Conservation (phyloP, 2,113 vertebrate species). For the Grus americana region DNA sequence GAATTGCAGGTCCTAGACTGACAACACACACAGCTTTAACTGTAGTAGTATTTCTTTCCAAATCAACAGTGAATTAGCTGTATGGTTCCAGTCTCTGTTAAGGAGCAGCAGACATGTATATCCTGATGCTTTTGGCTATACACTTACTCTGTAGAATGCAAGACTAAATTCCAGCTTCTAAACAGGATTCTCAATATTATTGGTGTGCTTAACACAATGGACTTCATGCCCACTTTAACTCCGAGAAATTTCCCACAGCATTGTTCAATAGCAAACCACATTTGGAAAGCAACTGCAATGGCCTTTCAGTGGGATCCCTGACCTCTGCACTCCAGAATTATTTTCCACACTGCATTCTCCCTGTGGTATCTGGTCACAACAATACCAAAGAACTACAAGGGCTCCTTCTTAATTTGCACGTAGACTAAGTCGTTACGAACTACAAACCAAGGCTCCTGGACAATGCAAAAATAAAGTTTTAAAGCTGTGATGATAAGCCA, state of each 20-base stretch:
- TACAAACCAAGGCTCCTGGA: not conserved
- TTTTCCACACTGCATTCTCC: not conserved
- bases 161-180: not conserved
- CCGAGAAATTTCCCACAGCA: not conserved
- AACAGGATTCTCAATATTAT: not conserved
- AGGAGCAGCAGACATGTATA: not conserved
- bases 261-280: not conserved
- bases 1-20: not conserved
- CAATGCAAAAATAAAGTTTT: not conserved
- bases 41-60: not conserved
- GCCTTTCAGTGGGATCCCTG: not conserved
- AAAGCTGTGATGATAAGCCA: not conserved
- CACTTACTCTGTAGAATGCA: not conserved
- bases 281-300: not conserved
- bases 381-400: not conserved
- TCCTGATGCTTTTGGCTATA: not conserved
- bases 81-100: not conserved
- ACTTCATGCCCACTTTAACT: fast-evolving
- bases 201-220: not conserved
- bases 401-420: not conserved
- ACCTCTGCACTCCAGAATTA: not conserved
- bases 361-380: not conserved
- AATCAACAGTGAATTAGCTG: not conserved
- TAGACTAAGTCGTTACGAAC: not conserved
- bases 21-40: not conserved